Evolutionary conservation across 2,888 invertebrate species (phyloP).

Genomic region (Machimus rusticus): DNA sequence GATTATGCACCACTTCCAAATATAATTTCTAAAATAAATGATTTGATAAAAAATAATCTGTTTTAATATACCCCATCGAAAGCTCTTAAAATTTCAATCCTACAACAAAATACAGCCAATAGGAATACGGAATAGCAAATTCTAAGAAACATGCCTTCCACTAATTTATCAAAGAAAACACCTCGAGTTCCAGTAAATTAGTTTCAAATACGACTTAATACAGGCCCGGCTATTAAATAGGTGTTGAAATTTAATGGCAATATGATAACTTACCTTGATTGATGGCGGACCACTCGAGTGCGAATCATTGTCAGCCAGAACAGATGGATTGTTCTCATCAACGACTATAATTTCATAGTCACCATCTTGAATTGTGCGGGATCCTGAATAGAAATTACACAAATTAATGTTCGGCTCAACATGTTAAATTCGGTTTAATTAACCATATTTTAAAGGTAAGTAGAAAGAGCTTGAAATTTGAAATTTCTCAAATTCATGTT

Average conservation of each 20-base stretch:
- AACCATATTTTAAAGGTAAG: background rate
- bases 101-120: background rate
- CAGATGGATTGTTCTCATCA: slow-evolving; percentile 86
- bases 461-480: background rate
- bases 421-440: background rate
- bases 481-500: background rate
- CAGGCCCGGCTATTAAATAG: background rate
- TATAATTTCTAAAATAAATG: background rate
- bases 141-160: background rate
- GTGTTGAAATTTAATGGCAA: background rate
- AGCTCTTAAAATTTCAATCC: background rate
- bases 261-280: slow-evolving; percentile 74
- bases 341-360: slow-evolving; percentile 91
- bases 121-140: background rate
- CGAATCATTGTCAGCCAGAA: slow-evolving; percentile 80
- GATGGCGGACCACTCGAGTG: slow-evolving; percentile 79
- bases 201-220: background rate
- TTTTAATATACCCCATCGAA: background rate
- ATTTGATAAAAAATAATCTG: background rate
- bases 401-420: background rate
- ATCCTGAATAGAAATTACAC: slow-evolving; percentile 52
- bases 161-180: background rate
- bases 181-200: background rate
- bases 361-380: slow-evolving; percentile 72
- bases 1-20: background rate